A percentile compares a stretch with the other conserved stretches of the same genome.
Conservation (phyloP, 2,113 vertebrate genomes). For the Alces alces region DNA sequence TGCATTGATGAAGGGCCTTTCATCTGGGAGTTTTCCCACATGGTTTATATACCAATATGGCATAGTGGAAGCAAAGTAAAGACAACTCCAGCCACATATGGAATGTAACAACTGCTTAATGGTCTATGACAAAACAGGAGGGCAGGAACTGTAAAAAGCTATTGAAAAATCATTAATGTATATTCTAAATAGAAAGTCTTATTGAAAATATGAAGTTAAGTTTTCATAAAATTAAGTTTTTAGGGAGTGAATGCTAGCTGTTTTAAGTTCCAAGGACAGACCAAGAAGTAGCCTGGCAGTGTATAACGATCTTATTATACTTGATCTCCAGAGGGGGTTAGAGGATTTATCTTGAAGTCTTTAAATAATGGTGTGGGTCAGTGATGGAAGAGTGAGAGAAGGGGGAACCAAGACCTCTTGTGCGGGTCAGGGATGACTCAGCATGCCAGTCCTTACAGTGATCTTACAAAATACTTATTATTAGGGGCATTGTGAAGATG, state of each 20-base stretch:
- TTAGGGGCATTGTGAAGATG: background rate
- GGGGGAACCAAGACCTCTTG: background rate
- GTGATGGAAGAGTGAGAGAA: background rate
- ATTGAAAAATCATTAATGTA: conserved; percentile 46
- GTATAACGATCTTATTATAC: background rate
- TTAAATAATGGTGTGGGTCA: background rate
- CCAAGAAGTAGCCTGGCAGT: background rate
- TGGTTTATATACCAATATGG: conserved; percentile 32
- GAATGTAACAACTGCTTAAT: conserved; percentile 48
- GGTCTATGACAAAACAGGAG: conserved; percentile 35
- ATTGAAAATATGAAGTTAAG: background rate
- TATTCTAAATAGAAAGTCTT: conserved; percentile 24
- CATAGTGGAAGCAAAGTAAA: conserved; percentile 38
- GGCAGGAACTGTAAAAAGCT: background rate
- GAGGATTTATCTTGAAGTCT: background rate
- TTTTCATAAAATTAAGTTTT: background rate
- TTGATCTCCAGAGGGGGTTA: background rate
- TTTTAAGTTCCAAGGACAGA: background rate
- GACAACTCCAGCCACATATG: conserved; percentile 2
- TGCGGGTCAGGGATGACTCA: background rate
- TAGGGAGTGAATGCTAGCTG: background rate
- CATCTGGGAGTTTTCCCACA: conserved; percentile 28
- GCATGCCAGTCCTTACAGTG: background rate
- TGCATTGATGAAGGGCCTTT: conserved; percentile 36
- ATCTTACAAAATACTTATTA: background rate